Percentiles rank a stretch among this genome's conserved stretches.
Evolutionary conservation across 2,797 vertebrate genomes (phyloP).

Genomic region (Protosalanx chinensis): DNA sequence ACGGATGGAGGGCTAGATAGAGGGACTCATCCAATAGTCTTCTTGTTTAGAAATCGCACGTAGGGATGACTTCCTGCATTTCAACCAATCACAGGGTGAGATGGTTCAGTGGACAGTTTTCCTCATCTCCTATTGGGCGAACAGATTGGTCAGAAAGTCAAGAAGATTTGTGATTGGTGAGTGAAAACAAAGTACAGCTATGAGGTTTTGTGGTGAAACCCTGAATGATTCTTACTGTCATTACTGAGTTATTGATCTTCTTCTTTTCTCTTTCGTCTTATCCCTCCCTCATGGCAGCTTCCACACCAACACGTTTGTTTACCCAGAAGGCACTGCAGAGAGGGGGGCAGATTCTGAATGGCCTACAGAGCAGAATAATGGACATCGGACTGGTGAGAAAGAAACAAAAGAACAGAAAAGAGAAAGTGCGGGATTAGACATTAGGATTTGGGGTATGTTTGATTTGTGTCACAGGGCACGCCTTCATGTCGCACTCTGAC

Average conservation of each 20-base stretch:
- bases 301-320: slow-evolving; percentile 86
- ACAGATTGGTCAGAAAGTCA: slow-evolving; percentile 93
- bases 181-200: neutral
- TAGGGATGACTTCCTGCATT: neutral
- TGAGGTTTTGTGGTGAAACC: too few relatives aligned
- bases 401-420: too few relatives aligned
- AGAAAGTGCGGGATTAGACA: slow-evolving; percentile 54
- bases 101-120: slow-evolving; percentile 89
- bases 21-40: too few relatives aligned
- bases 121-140: slow-evolving; percentile 93
- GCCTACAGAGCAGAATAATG: slow-evolving; percentile 80
- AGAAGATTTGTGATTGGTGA: slow-evolving; percentile 91
- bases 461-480: too few relatives aligned
- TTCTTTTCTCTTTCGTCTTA: neutral
- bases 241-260: too few relatives aligned
- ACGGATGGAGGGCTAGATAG: slow-evolving; percentile 66
- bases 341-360: slow-evolving; percentile 72
- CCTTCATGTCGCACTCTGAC: too few relatives aligned
- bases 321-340: slow-evolving; percentile 77
- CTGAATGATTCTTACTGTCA: neutral
- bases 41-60: too few relatives aligned
- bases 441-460: too few relatives aligned
- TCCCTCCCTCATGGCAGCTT: slow-evolving; percentile 70
- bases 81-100: slow-evolving; percentile 75
- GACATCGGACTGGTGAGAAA: slow-evolving; percentile 83